Evolutionary conservation across 2,797 vertebrate genomes (phyloP), one percentile per base, ranked within the genome.

Genomic region (Pyrocephalus nanus): DNA sequence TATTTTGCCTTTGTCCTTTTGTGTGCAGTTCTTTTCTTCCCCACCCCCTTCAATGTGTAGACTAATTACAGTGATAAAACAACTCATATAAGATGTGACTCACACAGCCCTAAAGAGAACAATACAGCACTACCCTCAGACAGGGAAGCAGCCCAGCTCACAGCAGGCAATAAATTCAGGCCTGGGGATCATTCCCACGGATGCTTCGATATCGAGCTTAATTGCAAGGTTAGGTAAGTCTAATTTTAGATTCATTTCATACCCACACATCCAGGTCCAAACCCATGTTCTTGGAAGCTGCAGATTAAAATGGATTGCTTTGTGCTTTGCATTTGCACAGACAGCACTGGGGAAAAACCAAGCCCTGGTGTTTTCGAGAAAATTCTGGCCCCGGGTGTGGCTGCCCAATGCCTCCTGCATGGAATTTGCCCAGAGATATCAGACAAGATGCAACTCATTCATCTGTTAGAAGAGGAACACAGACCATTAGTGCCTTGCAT

Each of bases 51-150:
- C 66, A 77, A 92, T 88, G 51, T 50, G 45, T 42, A 50, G 76
- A 64, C 62, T 88, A 90, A 95, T 90, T 71, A 86, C 83, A 92
- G 71, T 43, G 85, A 88, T 96, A 94, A 91, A 95, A 85, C 72
- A 90, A 78, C 55, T 88, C 78, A 25, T 5, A 11, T 12, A 92
- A 77, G 65, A 88, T 70, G 70, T 93, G 94, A 95, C 66, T 95
- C 93, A 93, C 58, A 47, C 18, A 82, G 74, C 48, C 45, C 74
- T 82, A n/a, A 30, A 79, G 71, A 95, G 92, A 95, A 87, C 92
- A 96, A 90, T 85, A 43, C 45, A 60, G 67, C n/a, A 34, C 55
- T 88, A 34, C 48, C 76, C 90, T 94, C 92, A 88, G 70, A 75
- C 47, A 92, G 48, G 62, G 86, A 88, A 95, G 53, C 38, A 94